These are phyloP conservation scores for Acyrthosiphon pisum DNA, from an alignment of 1,140 invertebrate genomes.

Conservation along the genomic window DNA sequence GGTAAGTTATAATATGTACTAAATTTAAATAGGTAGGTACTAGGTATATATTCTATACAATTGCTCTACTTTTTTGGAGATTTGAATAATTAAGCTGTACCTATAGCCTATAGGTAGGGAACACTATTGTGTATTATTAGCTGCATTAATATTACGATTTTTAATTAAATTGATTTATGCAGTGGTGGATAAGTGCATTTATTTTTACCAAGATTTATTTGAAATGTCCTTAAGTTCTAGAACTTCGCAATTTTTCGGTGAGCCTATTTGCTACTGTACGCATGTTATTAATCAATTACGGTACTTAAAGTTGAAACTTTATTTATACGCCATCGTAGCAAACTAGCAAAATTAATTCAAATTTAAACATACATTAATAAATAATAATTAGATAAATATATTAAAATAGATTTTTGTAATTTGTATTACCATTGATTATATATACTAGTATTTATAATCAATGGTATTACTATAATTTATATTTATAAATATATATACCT, in stretches of 20 bases:
- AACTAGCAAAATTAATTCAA: not conserved
- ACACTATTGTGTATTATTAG: not conserved
- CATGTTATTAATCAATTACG: not conserved
- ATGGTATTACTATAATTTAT: too few relatives aligned
- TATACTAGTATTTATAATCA: too few relatives aligned
- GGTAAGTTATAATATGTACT: slow-evolving; percentile 53
- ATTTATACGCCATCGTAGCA: too few relatives aligned
- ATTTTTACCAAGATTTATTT: not conserved
- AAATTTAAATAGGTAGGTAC: not conserved
- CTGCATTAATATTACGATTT: not conserved
- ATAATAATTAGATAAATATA: not conserved
- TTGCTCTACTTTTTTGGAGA: too few relatives aligned
- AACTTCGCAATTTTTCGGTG: not conserved
- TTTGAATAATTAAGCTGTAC: not conserved
- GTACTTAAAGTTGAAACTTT: not conserved
- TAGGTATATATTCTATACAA: too few relatives aligned
- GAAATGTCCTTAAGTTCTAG: not conserved
- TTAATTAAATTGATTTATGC: not conserved
- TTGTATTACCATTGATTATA: too few relatives aligned
- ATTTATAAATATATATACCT: not conserved
- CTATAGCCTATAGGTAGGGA: too few relatives aligned
- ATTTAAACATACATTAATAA: not conserved
- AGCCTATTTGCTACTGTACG: not conserved
- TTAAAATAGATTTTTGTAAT: too few relatives aligned
- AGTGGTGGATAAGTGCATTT: not conserved